Percentiles rank a stretch among this genome's conserved stretches.
Conservation (phyloP, 2,113 vertebrate species). For the Pimephales promelas region DNA sequence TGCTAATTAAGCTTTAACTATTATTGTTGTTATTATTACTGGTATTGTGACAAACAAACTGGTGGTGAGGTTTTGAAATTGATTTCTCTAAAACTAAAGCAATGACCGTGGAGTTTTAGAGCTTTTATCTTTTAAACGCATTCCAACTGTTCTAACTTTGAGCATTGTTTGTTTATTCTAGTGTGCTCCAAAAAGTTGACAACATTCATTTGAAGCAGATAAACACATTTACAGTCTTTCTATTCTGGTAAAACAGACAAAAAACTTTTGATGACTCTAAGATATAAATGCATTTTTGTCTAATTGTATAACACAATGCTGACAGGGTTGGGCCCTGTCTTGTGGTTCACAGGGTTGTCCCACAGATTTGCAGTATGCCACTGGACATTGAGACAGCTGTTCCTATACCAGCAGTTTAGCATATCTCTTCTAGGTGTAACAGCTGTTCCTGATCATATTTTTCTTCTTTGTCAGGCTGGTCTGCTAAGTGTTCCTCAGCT, state of each 20-base stretch:
- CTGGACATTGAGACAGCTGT: background rate
- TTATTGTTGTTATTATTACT: too few relatives aligned
- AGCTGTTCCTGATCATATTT: background rate
- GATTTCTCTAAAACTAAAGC: background rate
- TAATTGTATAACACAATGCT: background rate
- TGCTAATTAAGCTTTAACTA: too few relatives aligned
- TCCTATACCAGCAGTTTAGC: background rate
- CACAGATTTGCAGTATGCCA: background rate
- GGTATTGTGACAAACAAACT: too few relatives aligned
- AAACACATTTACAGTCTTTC: background rate
- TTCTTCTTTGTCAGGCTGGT: slow-evolving; percentile 73
- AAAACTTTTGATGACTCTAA: background rate
- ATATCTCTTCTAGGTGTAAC: background rate
- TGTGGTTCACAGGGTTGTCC: background rate
- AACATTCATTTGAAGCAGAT: background rate
- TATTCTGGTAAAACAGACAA: background rate
- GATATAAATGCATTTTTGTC: background rate
- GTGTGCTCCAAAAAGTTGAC: background rate
- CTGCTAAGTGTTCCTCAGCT: slow-evolving; percentile 84
- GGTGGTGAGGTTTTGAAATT: too few relatives aligned
- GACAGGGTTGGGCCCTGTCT: background rate
- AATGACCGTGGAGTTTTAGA: background rate
- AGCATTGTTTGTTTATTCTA: background rate
- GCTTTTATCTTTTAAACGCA: background rate
- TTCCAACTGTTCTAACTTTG: background rate